A percentile compares a stretch with the other conserved stretches of the same genome.
Conservation (phyloP, 2,797 vertebrate species). For the Enteromius thamalakanensis region DNA sequence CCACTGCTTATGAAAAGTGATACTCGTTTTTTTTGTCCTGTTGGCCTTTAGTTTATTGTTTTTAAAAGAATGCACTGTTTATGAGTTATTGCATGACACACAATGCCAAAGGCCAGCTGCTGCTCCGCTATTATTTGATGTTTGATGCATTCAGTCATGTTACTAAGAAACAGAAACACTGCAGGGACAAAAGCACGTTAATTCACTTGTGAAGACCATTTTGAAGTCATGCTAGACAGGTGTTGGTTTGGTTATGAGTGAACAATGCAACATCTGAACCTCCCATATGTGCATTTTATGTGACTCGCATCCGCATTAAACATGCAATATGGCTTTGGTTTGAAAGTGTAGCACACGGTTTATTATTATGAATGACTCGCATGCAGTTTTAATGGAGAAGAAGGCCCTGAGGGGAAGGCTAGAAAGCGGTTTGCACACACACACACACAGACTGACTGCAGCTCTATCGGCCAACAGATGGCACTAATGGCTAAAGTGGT, state of each 20-base stretch:
- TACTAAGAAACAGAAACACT: constrained; percentile 69
- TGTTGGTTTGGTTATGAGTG: constrained; percentile 63
- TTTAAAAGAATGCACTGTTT: constrained; percentile 68
- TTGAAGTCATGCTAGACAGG: constrained; percentile 69
- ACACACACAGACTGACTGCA: background rate
- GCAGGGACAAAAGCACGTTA: constrained; percentile 65
- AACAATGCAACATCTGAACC: constrained; percentile 37
- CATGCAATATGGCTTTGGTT: background rate
- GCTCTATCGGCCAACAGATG: constrained; percentile 76
- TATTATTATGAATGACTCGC: constrained; percentile 14
- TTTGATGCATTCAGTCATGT: constrained; percentile 74
- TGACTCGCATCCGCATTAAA: background rate
- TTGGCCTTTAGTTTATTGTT: constrained; percentile 69
- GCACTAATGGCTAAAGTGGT: constrained; percentile 76
- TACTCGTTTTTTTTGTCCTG: constrained; percentile 58
- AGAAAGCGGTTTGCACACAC: background rate
- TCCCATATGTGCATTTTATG: constrained; percentile 26
- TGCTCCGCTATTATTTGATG: constrained; percentile 69
- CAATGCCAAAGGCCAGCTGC: constrained; percentile 76
- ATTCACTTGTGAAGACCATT: constrained; percentile 69
- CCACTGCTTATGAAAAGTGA: constrained; percentile 69
- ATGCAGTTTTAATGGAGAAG: background rate
- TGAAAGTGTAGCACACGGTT: background rate
- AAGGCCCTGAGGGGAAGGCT: constrained; percentile 7
- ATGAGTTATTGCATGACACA: constrained; percentile 72